A percentile compares a stretch with the other conserved stretches of the same genome.
phyloP scores from a whole-genome alignment of 2,888 invertebrate genomes.

The Ophonus ardosiacus region DNA sequence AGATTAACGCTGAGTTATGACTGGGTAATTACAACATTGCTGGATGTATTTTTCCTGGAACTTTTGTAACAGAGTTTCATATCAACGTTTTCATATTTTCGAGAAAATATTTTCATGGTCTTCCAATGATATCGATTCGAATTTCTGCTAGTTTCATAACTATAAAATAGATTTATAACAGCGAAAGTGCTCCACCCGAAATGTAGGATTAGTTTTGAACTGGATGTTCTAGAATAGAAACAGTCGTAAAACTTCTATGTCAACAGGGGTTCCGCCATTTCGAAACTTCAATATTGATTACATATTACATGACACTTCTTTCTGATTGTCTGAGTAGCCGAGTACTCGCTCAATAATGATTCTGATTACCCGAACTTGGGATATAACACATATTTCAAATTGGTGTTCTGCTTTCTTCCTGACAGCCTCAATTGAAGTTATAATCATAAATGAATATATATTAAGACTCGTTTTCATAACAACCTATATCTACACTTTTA shows the following conservation, averaged over 20 bases:
- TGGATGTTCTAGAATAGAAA: neutral
- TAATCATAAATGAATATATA: no score
- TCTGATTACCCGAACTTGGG: no score
- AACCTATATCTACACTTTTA: no score
- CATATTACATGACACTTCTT: neutral
- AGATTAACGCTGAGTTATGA: slow-evolving; percentile 15
- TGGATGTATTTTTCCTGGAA: slow-evolving; percentile 29
- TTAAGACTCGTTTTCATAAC: no score
- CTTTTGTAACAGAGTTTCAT: slow-evolving; percentile 16
- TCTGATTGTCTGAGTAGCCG: neutral
- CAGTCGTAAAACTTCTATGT: neutral
- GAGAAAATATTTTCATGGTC: slow-evolving; percentile 19
- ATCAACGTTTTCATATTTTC: slow-evolving; percentile 9
- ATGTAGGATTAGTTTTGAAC: slow-evolving; percentile 28
- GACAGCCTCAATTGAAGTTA: no score
- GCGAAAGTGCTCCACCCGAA: neutral
- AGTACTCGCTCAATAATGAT: no score
- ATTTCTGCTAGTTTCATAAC: slow-evolving; percentile 18
- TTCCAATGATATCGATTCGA: slow-evolving; percentile 10
- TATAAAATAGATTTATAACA: slow-evolving; percentile 26
- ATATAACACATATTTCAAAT: no score
- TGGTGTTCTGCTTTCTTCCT: no score
- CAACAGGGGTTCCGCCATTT: neutral
- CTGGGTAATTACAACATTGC: slow-evolving; percentile 15
- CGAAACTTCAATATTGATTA: neutral